Base-by-base conservation (phyloP, 2,113 vertebrate genomes). In the Dinomys branickii region DNA sequence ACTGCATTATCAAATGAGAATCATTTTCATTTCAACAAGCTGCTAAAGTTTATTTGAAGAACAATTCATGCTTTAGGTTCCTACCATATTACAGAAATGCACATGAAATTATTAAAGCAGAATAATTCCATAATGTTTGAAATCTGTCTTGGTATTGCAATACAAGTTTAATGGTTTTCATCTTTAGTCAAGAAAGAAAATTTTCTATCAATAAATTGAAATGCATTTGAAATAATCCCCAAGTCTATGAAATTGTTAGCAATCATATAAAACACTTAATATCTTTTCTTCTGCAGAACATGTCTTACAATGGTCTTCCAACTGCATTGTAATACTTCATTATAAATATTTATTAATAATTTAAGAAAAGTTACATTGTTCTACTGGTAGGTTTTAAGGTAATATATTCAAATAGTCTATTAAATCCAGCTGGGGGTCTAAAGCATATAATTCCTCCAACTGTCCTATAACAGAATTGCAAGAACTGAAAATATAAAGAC, bases 301-400 rank as follows among this genome's bases (percentile, higher is more conserved):
- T 50, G 28, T 85, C 17, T 85, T 22, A 77, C 67, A 44, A 87
- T 33, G 33, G 5, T 90, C 38, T 65, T 73, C 4, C 94, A 19
- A 71, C 33, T 92, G 33, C 13, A 14, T 56, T 89, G n/a, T 63
- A 38, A 91, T 91, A 28, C 19, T 88, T 13, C 47, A 87, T 91
- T 16, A 81, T 63, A 95, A 97, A 91, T 93, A 94, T 87, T 89
- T 97, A 95, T 0, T 96, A 71, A 85, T 85, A 87, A 71, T 69
- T 88, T 91, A 92, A 94, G 61, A 93, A 78, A 24, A 93, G 84
- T 9, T 35, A 52, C 30, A 78, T 7, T 75, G 77, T 33, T 9
- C 28, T 67, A 0, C 0, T 61, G 7, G 28, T 85, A 90, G 58
- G 26, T 63, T 96, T 97, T 82, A 86, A 88, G 94, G 30, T 8